A percentile compares a stretch with the other conserved stretches of the same genome.
These are phyloP conservation scores for Anadara kagoshimensis DNA, from an alignment of 1,140 invertebrate species.

Conservation along the genomic window DNA sequence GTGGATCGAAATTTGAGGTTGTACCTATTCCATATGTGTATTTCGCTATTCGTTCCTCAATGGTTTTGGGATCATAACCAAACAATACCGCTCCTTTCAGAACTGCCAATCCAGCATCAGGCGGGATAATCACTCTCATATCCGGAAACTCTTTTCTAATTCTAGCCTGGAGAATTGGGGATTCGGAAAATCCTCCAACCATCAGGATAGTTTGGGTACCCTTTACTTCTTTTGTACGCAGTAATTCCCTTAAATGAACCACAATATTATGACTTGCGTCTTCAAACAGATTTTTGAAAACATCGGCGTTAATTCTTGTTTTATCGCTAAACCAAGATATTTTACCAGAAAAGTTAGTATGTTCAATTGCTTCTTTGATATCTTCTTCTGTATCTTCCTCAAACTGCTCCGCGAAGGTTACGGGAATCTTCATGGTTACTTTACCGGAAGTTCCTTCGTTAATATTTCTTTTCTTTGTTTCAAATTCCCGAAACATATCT, in stretches of 20 bases:
- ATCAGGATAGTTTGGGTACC: constrained; percentile 40
- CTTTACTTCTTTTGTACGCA: constrained; percentile 24
- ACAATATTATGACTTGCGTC: constrained; percentile 32
- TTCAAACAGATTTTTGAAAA: constrained; percentile 34
- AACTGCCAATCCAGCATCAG: constrained; percentile 46
- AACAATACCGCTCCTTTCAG: constrained; percentile 53
- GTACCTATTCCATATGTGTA: constrained; percentile 43
- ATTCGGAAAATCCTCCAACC: constrained; percentile 53
- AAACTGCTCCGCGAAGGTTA: constrained; percentile 36
- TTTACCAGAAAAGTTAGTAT: constrained; percentile 18
- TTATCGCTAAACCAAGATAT: constrained; percentile 24
- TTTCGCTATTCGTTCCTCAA: constrained; percentile 29
- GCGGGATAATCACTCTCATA: constrained; percentile 37
- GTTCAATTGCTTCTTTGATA: constrained; percentile 21
- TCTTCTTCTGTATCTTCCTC: constrained; percentile 31
- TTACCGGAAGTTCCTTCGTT: constrained; percentile 7
- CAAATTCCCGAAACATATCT: constrained; percentile 46
- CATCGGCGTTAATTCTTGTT: constrained; percentile 19
- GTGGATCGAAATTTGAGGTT: constrained; percentile 25
- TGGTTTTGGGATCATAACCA: constrained; percentile 39
- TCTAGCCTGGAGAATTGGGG: constrained; percentile 26
- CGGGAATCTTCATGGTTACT: constrained; percentile 38
- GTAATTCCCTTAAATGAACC: constrained; percentile 34
- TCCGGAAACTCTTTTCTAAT: constrained; percentile 33
- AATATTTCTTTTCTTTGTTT: constrained; percentile 42